These are phyloP conservation scores for Petrocephalus sullivani DNA, from an alignment of 2,797 vertebrate species.

Conservation along the genomic window DNA sequence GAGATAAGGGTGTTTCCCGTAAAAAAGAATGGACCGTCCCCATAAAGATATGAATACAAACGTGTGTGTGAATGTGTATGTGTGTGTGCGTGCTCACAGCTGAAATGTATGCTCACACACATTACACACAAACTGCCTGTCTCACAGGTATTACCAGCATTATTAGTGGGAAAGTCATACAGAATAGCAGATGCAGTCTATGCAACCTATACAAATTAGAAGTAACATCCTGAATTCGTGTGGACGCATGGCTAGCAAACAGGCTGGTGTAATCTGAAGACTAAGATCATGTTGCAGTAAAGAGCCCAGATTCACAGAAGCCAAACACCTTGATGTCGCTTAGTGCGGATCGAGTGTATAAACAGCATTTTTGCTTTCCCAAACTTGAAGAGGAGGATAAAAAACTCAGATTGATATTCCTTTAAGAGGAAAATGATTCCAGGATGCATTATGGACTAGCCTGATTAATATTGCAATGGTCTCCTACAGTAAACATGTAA, in stretches of 20 bases:
- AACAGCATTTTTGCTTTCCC: neutral
- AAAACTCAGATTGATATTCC: neutral
- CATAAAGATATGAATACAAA: neutral
- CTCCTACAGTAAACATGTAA: neutral
- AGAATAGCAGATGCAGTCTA: neutral
- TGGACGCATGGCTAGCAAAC: neutral
- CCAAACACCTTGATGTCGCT: neutral
- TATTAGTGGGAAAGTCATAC: neutral
- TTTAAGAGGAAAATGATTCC: neutral
- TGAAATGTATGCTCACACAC: neutral
- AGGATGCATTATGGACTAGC: neutral
- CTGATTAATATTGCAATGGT: neutral
- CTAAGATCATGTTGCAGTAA: neutral
- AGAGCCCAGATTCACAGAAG: neutral
- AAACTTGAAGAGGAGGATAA: neutral
- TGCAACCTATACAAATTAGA: neutral
- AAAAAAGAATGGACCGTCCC: neutral
- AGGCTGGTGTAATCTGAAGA: neutral
- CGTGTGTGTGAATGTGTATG: neutral
- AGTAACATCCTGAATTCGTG: neutral
- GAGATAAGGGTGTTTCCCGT: neutral
- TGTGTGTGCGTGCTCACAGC: neutral
- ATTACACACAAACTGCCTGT: neutral
- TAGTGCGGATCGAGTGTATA: neutral
- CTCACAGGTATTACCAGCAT: neutral